A percentile compares a stretch with the other conserved stretches of the same genome.
Conservation (phyloP, 1,140 invertebrate species). For the Dendroctonus valens region DNA sequence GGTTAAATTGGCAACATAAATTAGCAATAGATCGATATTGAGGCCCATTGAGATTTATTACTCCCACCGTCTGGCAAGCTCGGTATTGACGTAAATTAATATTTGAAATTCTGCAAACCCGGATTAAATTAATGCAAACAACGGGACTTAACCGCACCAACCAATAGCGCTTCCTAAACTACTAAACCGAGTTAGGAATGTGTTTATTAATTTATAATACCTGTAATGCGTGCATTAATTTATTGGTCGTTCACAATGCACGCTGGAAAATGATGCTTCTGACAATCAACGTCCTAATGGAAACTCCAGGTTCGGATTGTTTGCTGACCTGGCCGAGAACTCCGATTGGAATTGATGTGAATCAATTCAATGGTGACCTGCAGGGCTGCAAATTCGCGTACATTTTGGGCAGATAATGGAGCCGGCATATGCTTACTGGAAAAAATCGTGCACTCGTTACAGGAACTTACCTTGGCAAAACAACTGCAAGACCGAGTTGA, state of each 20-base stretch:
- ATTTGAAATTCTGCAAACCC: conserved; percentile 8
- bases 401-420: too few species aligned
- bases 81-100: conserved; percentile 17
- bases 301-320: background rate
- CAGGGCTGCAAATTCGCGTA: too few species aligned
- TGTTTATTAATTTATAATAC: conserved; percentile 13
- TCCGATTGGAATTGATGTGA: too few species aligned
- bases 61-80: background rate
- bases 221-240: conserved; percentile 12
- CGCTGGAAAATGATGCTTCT: background rate
- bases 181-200: conserved; percentile 5
- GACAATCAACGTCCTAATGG: background rate
- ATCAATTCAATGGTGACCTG: too few species aligned
- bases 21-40: too few species aligned
- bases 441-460: too few species aligned
- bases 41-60: background rate
- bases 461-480: too few species aligned
- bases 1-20: too few species aligned
- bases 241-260: conserved; percentile 1
- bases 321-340: too few species aligned
- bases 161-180: conserved; percentile 1
- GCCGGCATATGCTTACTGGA: too few species aligned
- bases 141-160: background rate
- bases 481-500: too few species aligned
- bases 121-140: conserved; percentile 15